phyloP scores from a whole-genome alignment of 2,888 invertebrate genomes.

The Blastobasis adustella region DNA sequence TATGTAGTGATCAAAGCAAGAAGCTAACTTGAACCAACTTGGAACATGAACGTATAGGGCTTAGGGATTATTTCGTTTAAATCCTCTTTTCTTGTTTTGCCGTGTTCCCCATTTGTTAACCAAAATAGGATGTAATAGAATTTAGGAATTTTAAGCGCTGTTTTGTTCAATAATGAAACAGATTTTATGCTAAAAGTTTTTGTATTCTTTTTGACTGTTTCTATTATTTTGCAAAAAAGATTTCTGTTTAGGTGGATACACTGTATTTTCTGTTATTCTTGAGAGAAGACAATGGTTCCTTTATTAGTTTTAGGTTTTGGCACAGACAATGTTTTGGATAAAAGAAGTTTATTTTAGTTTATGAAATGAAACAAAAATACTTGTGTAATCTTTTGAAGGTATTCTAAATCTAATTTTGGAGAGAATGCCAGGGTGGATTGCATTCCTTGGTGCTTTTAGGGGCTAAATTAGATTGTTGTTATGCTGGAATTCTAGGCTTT shows the following conservation, averaged over 20 bases:
- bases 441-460: constrained; percentile 50
- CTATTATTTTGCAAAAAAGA: not conserved
- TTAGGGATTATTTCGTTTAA: constrained; percentile 19
- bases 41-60: constrained; percentile 22
- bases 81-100: constrained; percentile 22
- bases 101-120: constrained; percentile 26
- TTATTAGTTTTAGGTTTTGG: too few relatives aligned
- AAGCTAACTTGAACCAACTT: constrained; percentile 35
- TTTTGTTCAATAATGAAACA: constrained; percentile 12
- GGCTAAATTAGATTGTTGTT: constrained; percentile 5
- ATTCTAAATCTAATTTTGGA: constrained; percentile 59
- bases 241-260: too few relatives aligned
- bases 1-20: constrained; percentile 58
- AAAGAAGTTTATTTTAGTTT: too few relatives aligned
- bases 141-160: constrained; percentile 13
- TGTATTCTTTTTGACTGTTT: not conserved
- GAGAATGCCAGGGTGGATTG: constrained; percentile 64
- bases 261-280: too few relatives aligned
- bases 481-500: not conserved
- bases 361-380: too few relatives aligned
- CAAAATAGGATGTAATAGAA: constrained; percentile 22
- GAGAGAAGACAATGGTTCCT: too few relatives aligned
- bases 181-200: constrained; percentile 5
- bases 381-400: constrained; percentile 21
- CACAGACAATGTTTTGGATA: too few relatives aligned